phyloP scores from a whole-genome alignment of 2,888 invertebrate species.

The Drosophila setosimentum region DNA sequence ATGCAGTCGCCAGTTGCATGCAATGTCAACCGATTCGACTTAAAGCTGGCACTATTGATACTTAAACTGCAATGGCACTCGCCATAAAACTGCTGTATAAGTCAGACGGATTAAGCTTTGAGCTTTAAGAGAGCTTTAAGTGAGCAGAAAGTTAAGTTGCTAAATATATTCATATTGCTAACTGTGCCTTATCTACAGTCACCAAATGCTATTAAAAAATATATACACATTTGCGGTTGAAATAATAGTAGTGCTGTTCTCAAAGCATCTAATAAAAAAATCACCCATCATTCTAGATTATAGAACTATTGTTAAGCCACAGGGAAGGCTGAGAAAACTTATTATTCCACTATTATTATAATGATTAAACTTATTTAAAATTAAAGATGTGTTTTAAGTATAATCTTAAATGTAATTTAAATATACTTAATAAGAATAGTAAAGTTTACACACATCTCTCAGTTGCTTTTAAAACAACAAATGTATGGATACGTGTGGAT shows the following conservation, averaged over 20 bases:
- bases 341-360: no score
- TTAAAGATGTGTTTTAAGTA: no score
- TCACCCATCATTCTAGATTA: not conserved
- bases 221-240: no score
- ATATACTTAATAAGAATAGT: not conserved
- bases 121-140: not conserved
- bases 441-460: not conserved
- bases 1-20: constrained; percentile 59
- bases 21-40: constrained; percentile 53
- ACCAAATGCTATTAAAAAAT: no score
- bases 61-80: constrained; percentile 41
- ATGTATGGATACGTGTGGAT: not conserved
- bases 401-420: not conserved
- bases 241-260: no score
- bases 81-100: not conserved
- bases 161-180: no score
- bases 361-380: no score
- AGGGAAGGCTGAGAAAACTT: not conserved
- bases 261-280: no score
- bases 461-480: not conserved
- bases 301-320: not conserved
- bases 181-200: no score
- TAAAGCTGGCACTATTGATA: constrained; percentile 40
- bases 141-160: not conserved
- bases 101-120: not conserved